Conservation (phyloP, 2,113 vertebrate species). For the Herpailurus yagouaroundi region DNA sequence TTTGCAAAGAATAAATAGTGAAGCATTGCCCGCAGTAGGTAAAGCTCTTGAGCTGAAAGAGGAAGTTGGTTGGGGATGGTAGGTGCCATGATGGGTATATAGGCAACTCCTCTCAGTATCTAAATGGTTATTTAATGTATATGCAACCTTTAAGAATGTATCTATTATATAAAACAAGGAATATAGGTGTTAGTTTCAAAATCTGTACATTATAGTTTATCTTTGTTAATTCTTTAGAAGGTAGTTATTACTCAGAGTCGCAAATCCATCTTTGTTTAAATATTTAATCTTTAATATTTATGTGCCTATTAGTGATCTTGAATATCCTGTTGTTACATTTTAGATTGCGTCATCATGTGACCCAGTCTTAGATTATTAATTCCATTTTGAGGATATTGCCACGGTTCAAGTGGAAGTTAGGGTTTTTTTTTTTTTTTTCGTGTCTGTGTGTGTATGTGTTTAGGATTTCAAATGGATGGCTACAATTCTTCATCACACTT, state of each 20-base stretch:
- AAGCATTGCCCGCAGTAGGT: background rate
- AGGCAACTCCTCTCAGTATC: background rate
- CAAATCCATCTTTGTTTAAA: slow-evolving; percentile 6
- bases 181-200: slow-evolving; percentile 33
- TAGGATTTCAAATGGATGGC: background rate
- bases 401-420: background rate
- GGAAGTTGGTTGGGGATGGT: background rate
- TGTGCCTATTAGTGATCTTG: slow-evolving; percentile 44
- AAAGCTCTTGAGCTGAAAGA: slow-evolving; percentile 1
- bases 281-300: background rate
- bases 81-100: background rate
- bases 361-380: slow-evolving; percentile 43
- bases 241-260: background rate
- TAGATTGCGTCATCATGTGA: slow-evolving; percentile 20
- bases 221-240: background rate
- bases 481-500: background rate
- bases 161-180: slow-evolving; percentile 1
- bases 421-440: background rate
- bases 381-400: slow-evolving; percentile 32
- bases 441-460: background rate
- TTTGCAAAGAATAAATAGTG: slow-evolving; percentile 28
- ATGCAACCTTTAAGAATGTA: background rate
- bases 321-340: slow-evolving; percentile 10
- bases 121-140: slow-evolving; percentile 1
- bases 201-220: background rate